Evolutionary conservation across 1,140 invertebrate genomes (phyloP).

Genomic region (Augochlora pura): DNA sequence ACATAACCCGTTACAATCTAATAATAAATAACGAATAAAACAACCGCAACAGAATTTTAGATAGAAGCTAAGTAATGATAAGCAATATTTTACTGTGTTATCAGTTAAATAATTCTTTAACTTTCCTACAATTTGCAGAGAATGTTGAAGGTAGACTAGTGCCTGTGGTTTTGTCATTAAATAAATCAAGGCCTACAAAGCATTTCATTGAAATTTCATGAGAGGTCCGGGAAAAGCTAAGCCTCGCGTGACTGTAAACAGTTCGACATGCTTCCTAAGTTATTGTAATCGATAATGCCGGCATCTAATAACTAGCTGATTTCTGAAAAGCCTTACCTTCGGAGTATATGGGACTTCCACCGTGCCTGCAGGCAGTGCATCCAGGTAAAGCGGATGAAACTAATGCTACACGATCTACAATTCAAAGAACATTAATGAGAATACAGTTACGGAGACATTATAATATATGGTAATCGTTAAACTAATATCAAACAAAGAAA

Average conservation of each 20-base stretch:
- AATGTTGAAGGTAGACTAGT: not conserved
- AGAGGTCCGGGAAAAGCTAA: not conserved
- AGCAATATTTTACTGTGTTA: not conserved
- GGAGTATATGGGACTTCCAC: conserved; percentile 73
- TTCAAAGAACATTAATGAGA: conserved; percentile 18
- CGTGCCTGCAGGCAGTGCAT: conserved; percentile 73
- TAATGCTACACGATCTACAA: conserved; percentile 74
- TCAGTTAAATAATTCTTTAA: not conserved
- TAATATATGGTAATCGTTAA: not conserved
- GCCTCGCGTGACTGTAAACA: not conserved
- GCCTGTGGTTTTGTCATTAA: not conserved
- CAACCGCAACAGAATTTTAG: not conserved
- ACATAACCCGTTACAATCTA: not conserved
- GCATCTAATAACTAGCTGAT: conserved; percentile 27
- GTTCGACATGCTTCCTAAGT: not conserved
- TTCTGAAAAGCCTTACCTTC: conserved; percentile 63
- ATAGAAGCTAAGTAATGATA: not conserved
- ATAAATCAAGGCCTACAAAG: not conserved
- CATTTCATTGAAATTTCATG: not conserved
- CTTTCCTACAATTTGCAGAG: too few relatives aligned
- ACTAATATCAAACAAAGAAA: not conserved
- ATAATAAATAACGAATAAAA: not conserved
- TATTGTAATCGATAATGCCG: not conserved
- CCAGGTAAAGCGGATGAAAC: conserved; percentile 74
- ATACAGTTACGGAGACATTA: not conserved